Base-by-base conservation (phyloP, 2,113 vertebrate genomes). In the Indicator maculatus region DNA sequence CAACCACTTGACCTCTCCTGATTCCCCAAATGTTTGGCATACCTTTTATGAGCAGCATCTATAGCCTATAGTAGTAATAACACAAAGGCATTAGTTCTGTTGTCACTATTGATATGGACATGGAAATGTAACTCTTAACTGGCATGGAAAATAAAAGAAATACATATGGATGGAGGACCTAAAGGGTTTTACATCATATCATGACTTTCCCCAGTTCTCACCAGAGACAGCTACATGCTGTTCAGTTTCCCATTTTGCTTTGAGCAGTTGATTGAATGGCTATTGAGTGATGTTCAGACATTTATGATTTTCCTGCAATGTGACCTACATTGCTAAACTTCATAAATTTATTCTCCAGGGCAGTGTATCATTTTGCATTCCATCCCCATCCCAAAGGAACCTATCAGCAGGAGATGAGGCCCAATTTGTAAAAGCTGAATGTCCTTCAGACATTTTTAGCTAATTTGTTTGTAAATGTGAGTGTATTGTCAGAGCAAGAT, bases 381-480 rank as follows among this genome's bases (percentile, higher is more conserved):
- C 76, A 74, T 16, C 53, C 39, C 61, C 76, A 33, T 96, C 93
- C 95, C 95, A 96, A 96, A 97, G 94, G 97, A 96, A 93, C 89
- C 96, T 96, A 96, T 97, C 97, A 97, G 96, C 97, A 90, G 96
- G 97, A 97, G 97, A 98, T 91, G 96, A 97, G 93, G 96, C 96
- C 96, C 95, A 95, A 90, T 98, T 96, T 97, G 95, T 95, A 96
- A 97, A 97, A 92, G 75, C 95, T 93, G 90, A 95, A 97, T 96
- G 96, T 97, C 97, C 97, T 98, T 97, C 96, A 97, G 94, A 97
- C 88, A 83, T 86, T 93, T 95, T 95, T 66, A 94, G 92, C 94
- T 97, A 97, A 98, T 97, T 97, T 98, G 97, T 97, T 98, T 97
- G 95, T 97, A 96, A 97, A 97, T 97, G 93, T 92, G 92, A 95